Evolutionary conservation across 2,113 vertebrate species (phyloP).

Genomic region (Corvus hawaiiensis): DNA sequence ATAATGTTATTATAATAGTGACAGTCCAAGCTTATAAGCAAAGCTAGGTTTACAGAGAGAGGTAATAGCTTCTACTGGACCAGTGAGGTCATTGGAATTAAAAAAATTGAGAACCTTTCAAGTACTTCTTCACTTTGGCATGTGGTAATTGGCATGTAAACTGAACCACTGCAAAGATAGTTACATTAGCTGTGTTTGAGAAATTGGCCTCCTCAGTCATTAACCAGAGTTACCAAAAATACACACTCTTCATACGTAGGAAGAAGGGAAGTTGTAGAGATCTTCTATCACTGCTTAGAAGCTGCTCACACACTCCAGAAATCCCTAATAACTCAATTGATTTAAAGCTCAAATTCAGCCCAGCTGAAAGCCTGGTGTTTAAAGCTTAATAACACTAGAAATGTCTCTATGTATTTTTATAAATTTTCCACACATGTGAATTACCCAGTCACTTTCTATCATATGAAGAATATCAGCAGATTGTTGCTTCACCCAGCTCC

Average conservation of each 20-base stretch:
- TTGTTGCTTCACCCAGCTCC: background rate
- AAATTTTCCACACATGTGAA: background rate
- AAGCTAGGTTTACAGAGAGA: background rate
- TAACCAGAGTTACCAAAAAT: background rate
- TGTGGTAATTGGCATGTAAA: background rate
- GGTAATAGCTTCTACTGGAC: background rate
- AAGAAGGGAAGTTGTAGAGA: background rate
- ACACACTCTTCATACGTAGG: background rate
- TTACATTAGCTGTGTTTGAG: background rate
- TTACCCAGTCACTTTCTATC: background rate
- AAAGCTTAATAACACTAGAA: background rate
- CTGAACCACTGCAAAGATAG: conserved; percentile 11
- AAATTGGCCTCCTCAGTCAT: background rate
- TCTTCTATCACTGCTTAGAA: background rate
- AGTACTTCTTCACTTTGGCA: background rate
- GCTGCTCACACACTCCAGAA: background rate
- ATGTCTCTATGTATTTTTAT: background rate
- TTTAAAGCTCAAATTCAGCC: background rate
- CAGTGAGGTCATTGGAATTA: background rate
- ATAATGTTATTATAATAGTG: background rate
- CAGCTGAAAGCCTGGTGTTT: background rate
- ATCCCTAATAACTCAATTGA: background rate
- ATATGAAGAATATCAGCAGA: background rate
- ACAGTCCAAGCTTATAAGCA: background rate
- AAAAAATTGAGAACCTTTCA: background rate